Evolutionary conservation across 1,140 invertebrate species (phyloP).

Genomic region (Drosophila neocordata): DNA sequence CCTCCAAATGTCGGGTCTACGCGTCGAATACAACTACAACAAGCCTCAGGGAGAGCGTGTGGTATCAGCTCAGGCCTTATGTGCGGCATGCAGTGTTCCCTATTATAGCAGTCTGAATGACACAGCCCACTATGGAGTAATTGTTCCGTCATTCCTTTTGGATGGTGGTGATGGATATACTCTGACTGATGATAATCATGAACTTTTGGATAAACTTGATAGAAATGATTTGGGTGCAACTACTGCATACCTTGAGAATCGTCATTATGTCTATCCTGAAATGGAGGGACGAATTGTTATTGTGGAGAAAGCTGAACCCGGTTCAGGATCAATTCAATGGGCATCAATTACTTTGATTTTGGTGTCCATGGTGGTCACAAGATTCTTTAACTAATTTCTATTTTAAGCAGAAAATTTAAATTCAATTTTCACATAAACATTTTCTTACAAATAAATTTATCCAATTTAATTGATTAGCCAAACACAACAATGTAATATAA

Average conservation of each 20-base stretch:
- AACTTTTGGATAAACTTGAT: conserved; percentile 17
- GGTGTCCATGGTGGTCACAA: conserved; percentile 35
- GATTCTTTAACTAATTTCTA: conserved; percentile 23
- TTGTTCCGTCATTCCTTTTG: conserved; percentile 77
- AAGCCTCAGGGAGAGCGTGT: conserved; percentile 83
- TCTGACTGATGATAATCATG: conserved; percentile 27
- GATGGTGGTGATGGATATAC: conserved; percentile 65
- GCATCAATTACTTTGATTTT: conserved; percentile 47
- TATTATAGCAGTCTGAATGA: conserved; percentile 81
- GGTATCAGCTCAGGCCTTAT: conserved; percentile 83
- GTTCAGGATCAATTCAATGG: conserved; percentile 29
- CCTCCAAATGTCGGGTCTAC: conserved; percentile 86
- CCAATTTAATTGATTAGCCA: background rate
- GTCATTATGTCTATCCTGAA: conserved; percentile 83
- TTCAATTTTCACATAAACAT: background rate
- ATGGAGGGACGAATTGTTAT: conserved; percentile 84
- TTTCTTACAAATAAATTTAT: background rate
- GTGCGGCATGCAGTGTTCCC: conserved; percentile 84
- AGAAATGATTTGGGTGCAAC: conserved; percentile 56
- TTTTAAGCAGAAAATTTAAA: background rate
- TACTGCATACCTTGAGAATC: conserved; percentile 50
- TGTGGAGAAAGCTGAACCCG: conserved; percentile 24
- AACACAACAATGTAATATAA: no score
- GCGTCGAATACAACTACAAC: conserved; percentile 84
- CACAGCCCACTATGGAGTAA: conserved; percentile 83